Percentiles rank a stretch among this genome's conserved stretches.
phyloP scores from a whole-genome alignment of 2,113 vertebrate species.

The Hipposideros armiger region DNA sequence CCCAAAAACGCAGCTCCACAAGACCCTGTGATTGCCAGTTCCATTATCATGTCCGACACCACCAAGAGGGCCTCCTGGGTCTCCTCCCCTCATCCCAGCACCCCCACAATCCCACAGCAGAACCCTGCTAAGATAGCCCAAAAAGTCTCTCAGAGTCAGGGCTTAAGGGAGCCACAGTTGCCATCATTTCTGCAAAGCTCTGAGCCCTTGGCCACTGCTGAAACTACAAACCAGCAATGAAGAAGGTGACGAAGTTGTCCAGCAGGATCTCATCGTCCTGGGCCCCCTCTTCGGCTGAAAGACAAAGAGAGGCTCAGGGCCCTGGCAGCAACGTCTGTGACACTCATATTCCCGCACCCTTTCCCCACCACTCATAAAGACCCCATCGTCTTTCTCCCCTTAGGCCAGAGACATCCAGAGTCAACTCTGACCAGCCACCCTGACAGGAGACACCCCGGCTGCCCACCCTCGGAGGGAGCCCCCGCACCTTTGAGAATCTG shows the following conservation, averaged over 20 bases:
- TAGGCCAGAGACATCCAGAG: background rate
- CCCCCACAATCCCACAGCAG: fast-evolving
- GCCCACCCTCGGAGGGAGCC: fast-evolving
- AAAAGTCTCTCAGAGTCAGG: background rate
- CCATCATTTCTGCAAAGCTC: background rate
- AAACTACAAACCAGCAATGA: conserved; percentile 93
- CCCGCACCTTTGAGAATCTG: conserved; percentile 92
- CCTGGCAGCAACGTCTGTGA: fast-evolving
- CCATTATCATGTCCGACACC: background rate
- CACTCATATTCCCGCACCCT: fast-evolving
- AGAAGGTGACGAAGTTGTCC: conserved; percentile 97
- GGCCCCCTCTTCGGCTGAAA: conserved; percentile 89
- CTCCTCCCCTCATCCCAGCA: background rate
- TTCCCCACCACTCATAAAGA: fast-evolving
- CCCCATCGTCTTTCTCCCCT: fast-evolving
- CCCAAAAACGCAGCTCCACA: background rate
- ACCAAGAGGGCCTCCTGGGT: background rate
- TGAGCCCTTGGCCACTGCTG: fast-evolving
- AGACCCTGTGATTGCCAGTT: fast-evolving
- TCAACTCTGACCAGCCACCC: fast-evolving
- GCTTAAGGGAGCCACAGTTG: fast-evolving
- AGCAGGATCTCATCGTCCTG: conserved; percentile 92
- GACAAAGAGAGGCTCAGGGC: conserved; percentile 11
- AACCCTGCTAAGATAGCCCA: background rate
- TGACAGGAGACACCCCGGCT: fast-evolving